Percentiles rank a stretch among this genome's conserved stretches.
phyloP scores from a whole-genome alignment of 2,888 invertebrate genomes.

The Crocallis elinguaria region DNA sequence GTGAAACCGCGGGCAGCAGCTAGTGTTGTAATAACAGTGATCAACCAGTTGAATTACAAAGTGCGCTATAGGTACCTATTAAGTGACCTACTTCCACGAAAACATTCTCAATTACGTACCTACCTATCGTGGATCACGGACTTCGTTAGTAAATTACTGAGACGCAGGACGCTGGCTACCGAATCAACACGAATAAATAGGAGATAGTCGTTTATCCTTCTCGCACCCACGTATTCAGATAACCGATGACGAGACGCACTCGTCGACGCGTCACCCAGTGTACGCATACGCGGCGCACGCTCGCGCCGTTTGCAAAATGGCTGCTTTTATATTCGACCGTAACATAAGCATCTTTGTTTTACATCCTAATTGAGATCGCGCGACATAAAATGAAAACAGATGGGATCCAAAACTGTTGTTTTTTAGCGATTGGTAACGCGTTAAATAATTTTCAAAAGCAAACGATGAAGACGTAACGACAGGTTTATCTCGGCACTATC shows the following conservation, averaged over 20 bases:
- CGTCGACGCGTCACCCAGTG: slow-evolving; percentile 44
- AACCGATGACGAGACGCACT: slow-evolving; percentile 43
- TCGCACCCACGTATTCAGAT: slow-evolving; percentile 27
- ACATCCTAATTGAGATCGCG: slow-evolving; percentile 18
- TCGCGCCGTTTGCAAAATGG: slow-evolving; percentile 62
- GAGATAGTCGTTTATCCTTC: slow-evolving; percentile 14
- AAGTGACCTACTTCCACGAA: slow-evolving; percentile 11
- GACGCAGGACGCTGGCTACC: slow-evolving; percentile 14
- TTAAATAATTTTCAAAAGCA: not conserved
- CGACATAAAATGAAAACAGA: not conserved
- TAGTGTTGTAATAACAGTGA: too few relatives aligned
- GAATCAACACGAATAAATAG: slow-evolving; percentile 13
- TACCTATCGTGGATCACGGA: slow-evolving; percentile 4
- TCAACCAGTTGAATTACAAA: too few relatives aligned
- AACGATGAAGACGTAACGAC: not conserved
- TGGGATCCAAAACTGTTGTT: not conserved
- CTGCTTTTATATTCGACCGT: slow-evolving; percentile 50
- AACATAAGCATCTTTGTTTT: slow-evolving; percentile 42
- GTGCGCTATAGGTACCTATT: not conserved
- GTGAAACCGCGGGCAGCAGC: too few relatives aligned
- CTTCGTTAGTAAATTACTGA: slow-evolving; percentile 17
- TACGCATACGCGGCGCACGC: slow-evolving; percentile 46
- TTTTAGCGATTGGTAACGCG: not conserved
- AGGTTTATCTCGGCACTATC: slow-evolving; percentile 16
- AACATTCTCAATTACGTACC: slow-evolving; percentile 16